Conservation (phyloP, 1,140 invertebrate genomes). For the Theocolax elegans region DNA sequence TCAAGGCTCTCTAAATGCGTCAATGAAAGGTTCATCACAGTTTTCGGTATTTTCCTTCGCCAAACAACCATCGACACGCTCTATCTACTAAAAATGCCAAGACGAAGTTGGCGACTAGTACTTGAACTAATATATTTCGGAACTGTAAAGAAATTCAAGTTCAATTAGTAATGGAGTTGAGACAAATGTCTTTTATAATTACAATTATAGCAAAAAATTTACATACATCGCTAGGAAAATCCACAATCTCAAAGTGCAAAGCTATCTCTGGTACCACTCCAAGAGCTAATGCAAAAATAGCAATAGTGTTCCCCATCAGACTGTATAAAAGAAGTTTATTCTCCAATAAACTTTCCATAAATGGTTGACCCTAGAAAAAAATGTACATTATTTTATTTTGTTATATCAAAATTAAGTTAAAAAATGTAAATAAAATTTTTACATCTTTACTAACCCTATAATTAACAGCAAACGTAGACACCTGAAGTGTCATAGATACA, state of each 20-base stretch:
- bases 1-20: slow-evolving; percentile 23
- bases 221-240: slow-evolving; percentile 86
- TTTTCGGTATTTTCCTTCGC: slow-evolving; percentile 74
- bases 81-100: slow-evolving; percentile 87
- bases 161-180: slow-evolving; percentile 17
- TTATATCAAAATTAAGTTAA: neutral
- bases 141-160: slow-evolving; percentile 74
- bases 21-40: slow-evolving; percentile 55
- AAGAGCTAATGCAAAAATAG: slow-evolving; percentile 81
- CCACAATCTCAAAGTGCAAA: slow-evolving; percentile 88
- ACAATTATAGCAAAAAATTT: too few species aligned
- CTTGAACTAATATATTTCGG: slow-evolving; percentile 80
- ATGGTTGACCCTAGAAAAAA: slow-evolving; percentile 88
- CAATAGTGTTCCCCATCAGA: slow-evolving; percentile 78
- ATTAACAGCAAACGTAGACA: slow-evolving; percentile 98
- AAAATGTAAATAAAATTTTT: neutral
- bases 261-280: slow-evolving; percentile 83
- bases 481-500: slow-evolving; percentile 96
- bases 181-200: too few species aligned
- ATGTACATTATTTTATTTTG: slow-evolving; percentile 6
- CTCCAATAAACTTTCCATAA: slow-evolving; percentile 95
- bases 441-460: slow-evolving; percentile 82
- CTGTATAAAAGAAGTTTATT: slow-evolving; percentile 95
- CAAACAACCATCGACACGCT: slow-evolving; percentile 87
- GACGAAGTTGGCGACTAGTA: slow-evolving; percentile 85